Evolutionary conservation across 2,113 vertebrate species (phyloP).

Genomic region (Perca fluviatilis): DNA sequence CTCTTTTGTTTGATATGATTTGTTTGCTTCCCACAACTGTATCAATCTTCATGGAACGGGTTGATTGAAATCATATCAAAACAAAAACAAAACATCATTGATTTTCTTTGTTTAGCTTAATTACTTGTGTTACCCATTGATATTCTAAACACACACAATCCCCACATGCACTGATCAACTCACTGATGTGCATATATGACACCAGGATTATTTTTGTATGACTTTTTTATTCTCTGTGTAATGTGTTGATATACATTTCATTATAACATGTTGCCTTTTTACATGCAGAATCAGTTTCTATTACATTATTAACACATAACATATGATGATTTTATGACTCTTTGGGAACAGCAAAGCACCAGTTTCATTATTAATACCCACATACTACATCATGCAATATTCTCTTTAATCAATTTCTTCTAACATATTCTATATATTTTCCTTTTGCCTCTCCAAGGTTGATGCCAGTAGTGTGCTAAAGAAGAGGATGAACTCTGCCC

Average conservation of each 20-base stretch:
- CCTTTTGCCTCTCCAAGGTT: conserved; percentile 73
- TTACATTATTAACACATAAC: not conserved
- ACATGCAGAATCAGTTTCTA: not conserved
- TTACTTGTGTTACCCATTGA: conserved; percentile 36
- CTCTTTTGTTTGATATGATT: conserved; percentile 45
- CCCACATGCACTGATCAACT: conserved; percentile 13
- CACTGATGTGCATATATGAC: conserved; percentile 25
- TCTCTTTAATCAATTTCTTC: conserved; percentile 25
- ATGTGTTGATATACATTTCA: not conserved
- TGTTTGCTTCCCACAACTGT: conserved; percentile 35
- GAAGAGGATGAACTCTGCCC: conserved; percentile 89
- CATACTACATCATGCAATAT: conserved; percentile 10
- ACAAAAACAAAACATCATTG: conserved; percentile 42
- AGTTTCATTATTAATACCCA: conserved; percentile 43
- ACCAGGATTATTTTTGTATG: not conserved
- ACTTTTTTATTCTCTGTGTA: not conserved
- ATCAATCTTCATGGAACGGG: conserved; percentile 34
- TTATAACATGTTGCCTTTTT: not conserved
- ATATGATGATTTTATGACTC: conserved; percentile 13
- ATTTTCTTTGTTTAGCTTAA: conserved; percentile 59
- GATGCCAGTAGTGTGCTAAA: conserved; percentile 91
- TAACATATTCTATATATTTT: conserved; percentile 1
- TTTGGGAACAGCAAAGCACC: conserved; percentile 5
- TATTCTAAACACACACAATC: conserved; percentile 32
- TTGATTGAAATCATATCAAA: conserved; percentile 54